Evolutionary conservation across 2,888 invertebrate species (phyloP), one percentile per base, ranked within the genome.

Genomic region (Cerceris ruficornis): DNA sequence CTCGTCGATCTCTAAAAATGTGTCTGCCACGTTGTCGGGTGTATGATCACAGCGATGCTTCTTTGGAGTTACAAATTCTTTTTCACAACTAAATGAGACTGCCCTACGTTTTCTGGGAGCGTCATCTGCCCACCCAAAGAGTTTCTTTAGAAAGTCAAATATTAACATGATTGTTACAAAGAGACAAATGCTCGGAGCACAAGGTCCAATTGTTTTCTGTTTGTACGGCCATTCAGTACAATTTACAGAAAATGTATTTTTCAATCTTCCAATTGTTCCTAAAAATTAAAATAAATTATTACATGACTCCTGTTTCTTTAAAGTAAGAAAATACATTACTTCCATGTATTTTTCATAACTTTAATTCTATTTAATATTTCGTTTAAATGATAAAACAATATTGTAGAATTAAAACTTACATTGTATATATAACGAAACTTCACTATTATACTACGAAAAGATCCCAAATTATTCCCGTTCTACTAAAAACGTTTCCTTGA

Each of bases 111-210:
- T 91, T 15, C 88, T 82, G 5, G 88, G 70, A 5, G 76, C 60
- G 61, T 88, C 86, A 52, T 91, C 91, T 11, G 75, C 87, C 85
- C 87, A 85, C 1, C 86, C 83, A 14, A 91, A 88, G 0, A 91
- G 42, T 64, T 79, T 88, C 66, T 84, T 89, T n/a, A 91, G 54
- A 50, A 87, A 88, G 42, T 87, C 84, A 78, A 89, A 91, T 61
- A 90, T 78, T 72, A 85, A 50, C 74, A 80, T 80, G 77, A 57
- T 80, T 77, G 8, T 64, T 60, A 13, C 2, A 11, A 61, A 9
- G 13, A 70, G 64, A 46, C 46, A 46, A 39, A 52, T 73, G 54
- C 55, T 64, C 50, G 15, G 9, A 39, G 17, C 62, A 50, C 52
- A 70, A 69, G 67, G 43, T 41, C 66, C 59, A 55, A 60, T 42